Base-by-base conservation (phyloP, 2,888 invertebrate species). In the Acanthosoma haemorrhoidale region DNA sequence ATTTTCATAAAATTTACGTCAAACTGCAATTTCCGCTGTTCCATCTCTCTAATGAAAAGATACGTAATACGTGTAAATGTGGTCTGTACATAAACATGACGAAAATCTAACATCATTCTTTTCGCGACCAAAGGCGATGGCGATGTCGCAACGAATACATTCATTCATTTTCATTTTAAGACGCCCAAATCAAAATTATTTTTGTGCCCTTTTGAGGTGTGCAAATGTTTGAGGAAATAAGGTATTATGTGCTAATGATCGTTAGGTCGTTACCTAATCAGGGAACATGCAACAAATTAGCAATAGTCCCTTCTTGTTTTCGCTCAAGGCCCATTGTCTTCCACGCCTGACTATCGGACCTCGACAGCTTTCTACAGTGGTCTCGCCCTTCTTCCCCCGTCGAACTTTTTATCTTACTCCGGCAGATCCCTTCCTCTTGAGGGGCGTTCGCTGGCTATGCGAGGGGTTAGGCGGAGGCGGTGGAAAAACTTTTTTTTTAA, bases 221-320 rank as follows among this genome's bases (percentile, higher is more conserved):
- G n/a, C n/a, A n/a, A n/a, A n/a, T n/a, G n/a, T n/a, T n/a, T n/a
- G n/a, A n/a, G n/a, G n/a, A n/a, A n/a, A n/a, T n/a, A n/a, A n/a
- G n/a, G n/a, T n/a, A n/a, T n/a, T n/a, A n/a, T n/a, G n/a, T n/a
- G 21, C 11, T 43, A 43, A 43, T 43, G 43, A 21, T 4, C 25
- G 43, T n/a, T n/a, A 43, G n/a, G 21, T 43, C 43, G 25, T 43
- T 43, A 21, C 21, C 43, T 13, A 43, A 43, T 43, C 43, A 21
- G 43, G 4, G 21, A 21, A 18, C 18, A 60, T 36, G 60, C 34
- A 60, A 60, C 60, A 34, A 60, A 60, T 60, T 60, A 60, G 34
- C 60, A 60, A 32, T 60, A 15, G 34, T 13, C 18, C 3, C 32
- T 34, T 36, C 31, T 32, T 16, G 36, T 15, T 34, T 60, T 60